Base-by-base conservation (phyloP, 2,113 vertebrate species). In the Psittacula cyanocephala region DNA sequence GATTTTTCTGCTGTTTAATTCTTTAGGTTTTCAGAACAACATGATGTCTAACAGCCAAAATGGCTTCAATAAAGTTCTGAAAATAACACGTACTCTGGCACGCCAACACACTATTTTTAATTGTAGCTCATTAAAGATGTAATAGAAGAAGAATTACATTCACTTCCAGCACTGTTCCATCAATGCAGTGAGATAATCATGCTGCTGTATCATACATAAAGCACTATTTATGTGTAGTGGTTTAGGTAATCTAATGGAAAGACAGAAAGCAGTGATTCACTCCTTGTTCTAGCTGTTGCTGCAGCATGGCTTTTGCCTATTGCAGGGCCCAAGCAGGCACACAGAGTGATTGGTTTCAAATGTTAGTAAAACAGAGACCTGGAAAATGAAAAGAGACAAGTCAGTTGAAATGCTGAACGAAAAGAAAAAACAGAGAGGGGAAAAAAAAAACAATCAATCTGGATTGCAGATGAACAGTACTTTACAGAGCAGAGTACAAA, bases 51-150 rank as follows among this genome's bases (percentile, higher is more conserved):
- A 46, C 69, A 83, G 78, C 43, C 9, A 31, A 91, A 70, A 87
- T 6, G 3, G 46, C 77, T 91, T 92, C 83, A 83, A 86, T 29
- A 95, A 94, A 96, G 81, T 84, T 96, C 95, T 94, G 95, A 93
- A 96, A 97, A 95, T 92, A 97, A 94, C 95, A 85, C 81, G 85
- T 90, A 69, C 75, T 95, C 88, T 75, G 78, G 84, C 82, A 94
- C 1, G 13, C 95, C 96, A 96, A 93, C 91, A 96, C 95, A 84
- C 95, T 95, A 79, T 94, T 97, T 97, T 97, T 97, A 97, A 98
- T 95, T 96, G 78, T 74, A 81, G 92, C 95, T 98, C 89, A 93
- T 97, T 95, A 97, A 95, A 95, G 93, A 97, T 91, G 96, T 94
- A 97, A 96, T 80, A 93, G 94, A 88, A 97, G 95, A 96, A 94